Conservation (phyloP, 1,140 invertebrate genomes). For the Stegodyphus dumicola region DNA sequence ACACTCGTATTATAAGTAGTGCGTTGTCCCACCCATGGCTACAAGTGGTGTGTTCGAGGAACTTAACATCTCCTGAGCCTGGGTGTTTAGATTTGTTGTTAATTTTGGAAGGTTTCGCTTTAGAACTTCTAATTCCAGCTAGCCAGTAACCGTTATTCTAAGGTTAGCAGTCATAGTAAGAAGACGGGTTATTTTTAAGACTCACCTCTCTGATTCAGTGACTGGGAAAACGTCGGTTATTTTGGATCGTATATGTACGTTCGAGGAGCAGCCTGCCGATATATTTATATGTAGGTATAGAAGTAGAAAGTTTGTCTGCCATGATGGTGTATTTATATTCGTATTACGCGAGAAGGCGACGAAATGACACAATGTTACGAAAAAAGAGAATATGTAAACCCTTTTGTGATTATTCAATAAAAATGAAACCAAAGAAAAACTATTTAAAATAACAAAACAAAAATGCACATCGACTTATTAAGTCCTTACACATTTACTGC, state of each 20-base stretch:
- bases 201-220: constrained; percentile 54
- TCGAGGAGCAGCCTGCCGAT: constrained; percentile 49
- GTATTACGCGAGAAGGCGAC: too few species aligned
- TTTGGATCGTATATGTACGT: constrained; percentile 57
- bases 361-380: too few species aligned
- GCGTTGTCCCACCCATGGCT: constrained; percentile 19
- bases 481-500: too few species aligned
- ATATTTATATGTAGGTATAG: constrained; percentile 58
- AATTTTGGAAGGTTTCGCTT: constrained; percentile 84
- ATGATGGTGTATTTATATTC: background rate
- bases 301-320: constrained; percentile 38
- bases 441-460: too few species aligned
- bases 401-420: too few species aligned
- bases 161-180: constrained; percentile 59
- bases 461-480: too few species aligned
- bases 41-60: constrained; percentile 35
- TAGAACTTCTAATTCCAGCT: constrained; percentile 77
- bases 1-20: background rate
- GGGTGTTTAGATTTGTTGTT: constrained; percentile 82
- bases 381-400: too few species aligned
- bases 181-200: constrained; percentile 61
- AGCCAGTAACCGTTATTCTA: constrained; percentile 70
- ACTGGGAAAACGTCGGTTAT: constrained; percentile 52
- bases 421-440: too few species aligned
- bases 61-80: constrained; percentile 53